Base-by-base conservation (phyloP, 2,888 invertebrate species). In the Gymnoscelis rufifasciata region DNA sequence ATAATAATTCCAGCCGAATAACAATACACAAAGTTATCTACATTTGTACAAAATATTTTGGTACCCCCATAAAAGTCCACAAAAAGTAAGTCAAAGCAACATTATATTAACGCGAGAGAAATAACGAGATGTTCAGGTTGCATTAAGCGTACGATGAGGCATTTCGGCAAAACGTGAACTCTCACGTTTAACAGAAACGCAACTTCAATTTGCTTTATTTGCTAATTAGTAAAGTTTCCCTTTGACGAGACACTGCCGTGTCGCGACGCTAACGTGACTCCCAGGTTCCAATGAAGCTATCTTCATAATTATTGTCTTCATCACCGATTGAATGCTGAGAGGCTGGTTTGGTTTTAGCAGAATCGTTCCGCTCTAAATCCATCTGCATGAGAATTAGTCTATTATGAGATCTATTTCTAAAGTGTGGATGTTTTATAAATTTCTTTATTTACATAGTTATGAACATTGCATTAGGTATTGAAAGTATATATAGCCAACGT, bases 141-240 rank as follows among this genome's bases (percentile, higher is more conserved):
- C 57, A 64, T 66, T 69, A 66, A 60, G 60, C 59, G 58, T 24
- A 14, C 64, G 23, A 52, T 62, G 62, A 71, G 62, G 69, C 65
- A 71, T 67, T 61, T 47, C 48, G 59, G 47, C 52, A 55, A 30
- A 52, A 66, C 59, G 66, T 64, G 66, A 68, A 68, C 65, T 73
- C 62, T 64, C 71, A 66, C 68, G 71, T 71, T 71, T 66, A 70
- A 60, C 59, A 47, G 52, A 62, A 71, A 71, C 68, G 74, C 66
- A 66, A 71, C 71, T 74, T 73, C 74, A 74, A 74, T 78, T 73
- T 68, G 72, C 70, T 74, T 79, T 81, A 82, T 83, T 82, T 77
- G 76, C 77, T 82, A 81, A 83, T 83, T 83, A 81, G 74, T 66
- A 73, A 81, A 81, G 78, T 81, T 81, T 70, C 64, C 63, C 75